Evolutionary conservation across 2,888 invertebrate genomes (phyloP), one percentile per base, ranked within the genome.

Genomic region (Chloroclysta siterata): DNA sequence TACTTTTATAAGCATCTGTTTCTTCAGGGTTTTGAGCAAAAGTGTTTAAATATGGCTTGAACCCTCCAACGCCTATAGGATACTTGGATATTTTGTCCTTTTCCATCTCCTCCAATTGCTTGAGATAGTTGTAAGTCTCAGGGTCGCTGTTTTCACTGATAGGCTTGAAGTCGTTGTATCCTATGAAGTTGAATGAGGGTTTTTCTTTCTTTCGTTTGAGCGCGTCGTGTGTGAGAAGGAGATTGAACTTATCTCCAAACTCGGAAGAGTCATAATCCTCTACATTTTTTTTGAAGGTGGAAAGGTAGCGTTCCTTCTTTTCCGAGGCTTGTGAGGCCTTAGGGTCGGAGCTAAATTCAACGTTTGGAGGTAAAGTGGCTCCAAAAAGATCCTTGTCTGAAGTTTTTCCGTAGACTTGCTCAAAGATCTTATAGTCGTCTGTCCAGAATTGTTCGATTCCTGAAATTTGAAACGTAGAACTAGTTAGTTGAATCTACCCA

Each of bases 331-430:
- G 77, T 6, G 73, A 66, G 47, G 73, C 73, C 8, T 71, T 72
- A 2, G 72, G 62, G 15, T 79, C 80, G 0, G 72, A 65, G 39
- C 72, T 77, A 11, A 77, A 81, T 2, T 66, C 78, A 5, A 82
- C 64, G 53, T 70, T 72, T 0, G 88, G 77, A 5, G 89, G 90
- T 17, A 91, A 65, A 0, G 79, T 78, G 0, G 72, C 80, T 5
- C 89, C 88, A 44, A 86, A 93, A 0, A 92, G 77, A 0, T 91
- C 84, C 61, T 79, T 88, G 69, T 93, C 92, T 0, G 91, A 92
- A 2, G 91, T 92, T 72, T 83, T 90, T 0, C 90, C 90, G 68
- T 91, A 93, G 5, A 92, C 76, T 70, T 90, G 87, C 48, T 89
- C 88, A 67, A 91, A 89, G 1, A 86, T 78, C 69, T 89, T 93